A percentile compares a stretch with the other conserved stretches of the same genome.
Evolutionary conservation across 37 sponge, comb jelly and placozoan species (phyloP).

Genomic region (Mnemiopsis leidyi): DNA sequence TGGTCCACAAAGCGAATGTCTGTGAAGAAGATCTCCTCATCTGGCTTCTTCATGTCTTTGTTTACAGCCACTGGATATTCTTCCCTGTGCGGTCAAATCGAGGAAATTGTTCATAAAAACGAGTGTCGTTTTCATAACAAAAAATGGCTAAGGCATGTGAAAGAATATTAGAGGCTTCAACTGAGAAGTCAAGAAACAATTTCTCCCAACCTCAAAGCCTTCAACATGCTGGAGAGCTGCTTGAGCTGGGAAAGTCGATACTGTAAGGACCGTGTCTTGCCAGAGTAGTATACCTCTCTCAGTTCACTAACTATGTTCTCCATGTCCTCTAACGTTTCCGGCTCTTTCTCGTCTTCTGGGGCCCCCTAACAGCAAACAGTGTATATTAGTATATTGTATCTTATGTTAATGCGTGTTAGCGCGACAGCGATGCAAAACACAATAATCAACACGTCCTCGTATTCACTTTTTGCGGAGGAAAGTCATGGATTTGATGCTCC

Average conservation of each 20-base stretch:
- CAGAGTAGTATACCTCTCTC: constrained; percentile 6
- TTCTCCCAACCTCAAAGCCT: neutral
- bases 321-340: neutral
- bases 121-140: too few species aligned
- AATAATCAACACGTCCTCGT: too few species aligned
- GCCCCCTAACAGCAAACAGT: too few species aligned
- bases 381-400: too few species aligned
- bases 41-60: constrained; percentile 34
- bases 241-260: neutral
- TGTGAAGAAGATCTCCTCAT: constrained; percentile 37
- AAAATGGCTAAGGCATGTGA: too few species aligned
- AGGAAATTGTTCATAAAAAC: too few species aligned
- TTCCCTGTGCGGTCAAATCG: neutral
- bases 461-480: too few species aligned
- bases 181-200: too few species aligned
- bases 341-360: neutral
- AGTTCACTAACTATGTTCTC: neutral
- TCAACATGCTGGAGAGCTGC: neutral
- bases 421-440: too few species aligned
- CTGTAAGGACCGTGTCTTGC: neutral
- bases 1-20: constrained; percentile 40
- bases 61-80: neutral
- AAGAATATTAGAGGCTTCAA: too few species aligned
- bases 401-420: too few species aligned
- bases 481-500: too few species aligned